Conservation (phyloP, 2,888 invertebrate species). For the Thymelicus acteon region DNA sequence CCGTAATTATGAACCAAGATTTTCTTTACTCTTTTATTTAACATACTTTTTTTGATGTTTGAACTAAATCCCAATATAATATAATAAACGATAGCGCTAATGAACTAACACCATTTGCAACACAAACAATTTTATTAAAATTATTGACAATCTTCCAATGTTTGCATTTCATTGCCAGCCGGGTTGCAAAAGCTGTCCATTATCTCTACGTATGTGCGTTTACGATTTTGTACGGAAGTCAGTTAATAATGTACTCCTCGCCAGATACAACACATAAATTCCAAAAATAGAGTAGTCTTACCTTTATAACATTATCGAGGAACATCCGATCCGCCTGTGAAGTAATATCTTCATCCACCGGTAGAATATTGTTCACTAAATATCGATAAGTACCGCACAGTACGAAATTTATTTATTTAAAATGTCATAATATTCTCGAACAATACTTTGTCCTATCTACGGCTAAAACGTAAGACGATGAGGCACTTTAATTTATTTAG, state of each 20-base stretch:
- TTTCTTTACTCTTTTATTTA: too few relatives aligned
- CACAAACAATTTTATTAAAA: not conserved
- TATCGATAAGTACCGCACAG: conserved; percentile 41
- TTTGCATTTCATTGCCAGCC: not conserved
- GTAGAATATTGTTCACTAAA: conserved; percentile 40
- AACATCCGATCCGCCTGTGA: conserved; percentile 54
- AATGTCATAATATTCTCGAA: conserved; percentile 37
- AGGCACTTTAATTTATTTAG: conserved; percentile 61
- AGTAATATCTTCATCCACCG: conserved; percentile 51
- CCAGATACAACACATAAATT: conserved; percentile 37
- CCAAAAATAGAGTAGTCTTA: conserved; percentile 50
- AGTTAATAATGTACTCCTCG: conserved; percentile 33
- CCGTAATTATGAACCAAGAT: too few relatives aligned
- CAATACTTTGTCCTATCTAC: conserved; percentile 39
- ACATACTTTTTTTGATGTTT: too few relatives aligned
- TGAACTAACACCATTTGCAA: not conserved
- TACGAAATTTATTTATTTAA: conserved; percentile 41
- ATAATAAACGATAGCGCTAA: not conserved
- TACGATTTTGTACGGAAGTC: conserved; percentile 32
- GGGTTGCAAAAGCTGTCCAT: conserved; percentile 5
- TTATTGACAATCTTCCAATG: not conserved
- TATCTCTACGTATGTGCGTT: conserved; percentile 17
- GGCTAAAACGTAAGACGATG: conserved; percentile 48
- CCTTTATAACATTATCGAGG: conserved; percentile 74
- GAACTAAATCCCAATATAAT: too few relatives aligned